Percentiles rank a stretch among this genome's conserved stretches.
Conservation (phyloP, 2,797 vertebrate species). For the Arrhamphus sclerolepis region DNA sequence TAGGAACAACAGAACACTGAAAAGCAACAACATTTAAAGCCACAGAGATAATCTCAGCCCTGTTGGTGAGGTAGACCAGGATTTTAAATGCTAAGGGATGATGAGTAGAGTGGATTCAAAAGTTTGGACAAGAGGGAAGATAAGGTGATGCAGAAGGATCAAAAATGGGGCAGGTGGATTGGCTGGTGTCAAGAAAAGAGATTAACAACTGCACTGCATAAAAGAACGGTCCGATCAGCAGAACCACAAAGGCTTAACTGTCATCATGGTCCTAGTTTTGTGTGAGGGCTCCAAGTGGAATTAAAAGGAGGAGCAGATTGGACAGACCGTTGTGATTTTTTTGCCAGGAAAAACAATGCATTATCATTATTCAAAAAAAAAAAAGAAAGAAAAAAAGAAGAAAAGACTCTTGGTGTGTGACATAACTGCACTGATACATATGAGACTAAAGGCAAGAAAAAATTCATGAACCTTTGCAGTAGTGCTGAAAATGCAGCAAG, state of each 20-base stretch:
- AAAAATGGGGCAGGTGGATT: too few species aligned
- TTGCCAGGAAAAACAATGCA: constrained; percentile 15
- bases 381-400: background rate
- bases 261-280: background rate
- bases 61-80: background rate
- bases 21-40: constrained; percentile 3
- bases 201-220: background rate
- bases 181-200: background rate
- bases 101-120: constrained; percentile 5
- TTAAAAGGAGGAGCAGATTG: background rate
- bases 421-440: background rate
- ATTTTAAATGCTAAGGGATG: constrained; percentile 2
- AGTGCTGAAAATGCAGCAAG: background rate
- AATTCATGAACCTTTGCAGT: background rate
- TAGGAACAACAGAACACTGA: constrained; percentile 1
- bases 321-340: background rate
- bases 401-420: background rate
- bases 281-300: background rate
- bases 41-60: background rate
- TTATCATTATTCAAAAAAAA: background rate
- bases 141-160: background rate
- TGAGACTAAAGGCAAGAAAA: background rate
- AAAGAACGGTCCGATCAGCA: background rate
- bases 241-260: background rate
- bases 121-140: background rate